Base-by-base conservation (phyloP, 2,113 vertebrate genomes). In the Nicator chloris region DNA sequence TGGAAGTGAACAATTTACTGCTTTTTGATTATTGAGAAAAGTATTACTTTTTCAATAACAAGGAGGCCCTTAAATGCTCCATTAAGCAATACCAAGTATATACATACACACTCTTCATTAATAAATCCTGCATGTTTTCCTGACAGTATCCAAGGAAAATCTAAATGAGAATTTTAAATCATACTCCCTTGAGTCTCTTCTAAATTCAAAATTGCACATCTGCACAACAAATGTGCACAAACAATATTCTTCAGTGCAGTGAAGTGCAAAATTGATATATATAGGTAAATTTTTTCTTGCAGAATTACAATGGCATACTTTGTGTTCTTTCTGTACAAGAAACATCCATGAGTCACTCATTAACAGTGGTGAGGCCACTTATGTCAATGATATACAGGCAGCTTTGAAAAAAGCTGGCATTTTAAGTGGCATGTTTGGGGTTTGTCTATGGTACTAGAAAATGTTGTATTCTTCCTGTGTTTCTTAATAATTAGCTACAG, bases 331-430 rank as follows among this genome's bases (percentile, higher is more conserved):
- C 54, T 76, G 63, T 54, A 16, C 47, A 75, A 50, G 78, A 83
- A 97, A 93, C 26, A 65, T 53, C 53, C n/a, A 30, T 20, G 60
- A 93, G 95, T 96, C 90, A 94, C 77, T 95, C 64, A 92, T 96
- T 94, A 97, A 95, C 82, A 81, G 68, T 20, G 4, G 35, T 35
- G 63, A 95, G 68, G 63, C 86, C 0, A 0, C 40, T 83, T 86
- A 54, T 64, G 86, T 90, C 81, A 94, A 27, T 86, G 80, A 78
- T 77, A 86, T 26, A 81, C 79, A 90, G 61, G 44, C 68, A 92
- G 60, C 31, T 92, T 76, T 83, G 56, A 78, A 92, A 81, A 56
- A 75, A 78, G 37, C 23, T 86, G 28, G 22, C 37, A 69, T 78
- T 86, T 81, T 88, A 92, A 93, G n/a, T 72, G 22, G 11, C 51